Conservation (phyloP, 2,113 vertebrate genomes). For the Muntiacus muntjak region DNA sequence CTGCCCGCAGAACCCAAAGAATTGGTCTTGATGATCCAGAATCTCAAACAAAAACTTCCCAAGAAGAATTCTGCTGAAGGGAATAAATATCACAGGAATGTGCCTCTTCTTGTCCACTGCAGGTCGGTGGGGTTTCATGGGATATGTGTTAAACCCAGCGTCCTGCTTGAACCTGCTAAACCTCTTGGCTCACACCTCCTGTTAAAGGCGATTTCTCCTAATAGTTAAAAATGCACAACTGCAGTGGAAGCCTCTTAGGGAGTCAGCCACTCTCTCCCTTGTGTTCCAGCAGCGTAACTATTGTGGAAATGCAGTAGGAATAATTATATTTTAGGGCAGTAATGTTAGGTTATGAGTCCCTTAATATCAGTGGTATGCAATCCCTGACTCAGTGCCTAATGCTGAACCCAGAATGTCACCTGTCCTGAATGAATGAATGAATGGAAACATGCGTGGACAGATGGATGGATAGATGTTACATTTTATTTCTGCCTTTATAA, state of each 20-base stretch:
- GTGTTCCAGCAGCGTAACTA: accelerated
- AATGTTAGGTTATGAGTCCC: not conserved
- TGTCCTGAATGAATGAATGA: not conserved
- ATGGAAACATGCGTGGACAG: not conserved
- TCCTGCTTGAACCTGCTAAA: not conserved
- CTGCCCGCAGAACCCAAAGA: slow-evolving; percentile 85
- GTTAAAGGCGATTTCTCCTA: not conserved
- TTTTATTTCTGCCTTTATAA: not conserved
- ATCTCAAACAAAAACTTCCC: slow-evolving; percentile 80
- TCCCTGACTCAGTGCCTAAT: not conserved
- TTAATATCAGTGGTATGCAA: too few species aligned
- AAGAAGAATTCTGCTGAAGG: slow-evolving; percentile 52
- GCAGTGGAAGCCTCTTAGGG: not conserved
- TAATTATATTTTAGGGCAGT: too few species aligned
- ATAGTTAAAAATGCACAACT: not conserved
- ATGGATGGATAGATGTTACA: too few species aligned
- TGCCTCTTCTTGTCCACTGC: slow-evolving; percentile 88
- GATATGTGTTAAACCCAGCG: accelerated
- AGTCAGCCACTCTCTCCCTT: too few species aligned
- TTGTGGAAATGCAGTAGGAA: not conserved
- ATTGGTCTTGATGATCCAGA: slow-evolving; percentile 85
- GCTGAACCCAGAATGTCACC: not conserved
- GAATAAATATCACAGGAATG: slow-evolving; percentile 56
- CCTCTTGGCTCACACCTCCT: not conserved
- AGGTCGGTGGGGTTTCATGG: slow-evolving; percentile 78